Evolutionary conservation across 2,888 invertebrate genomes (phyloP), one percentile per base, ranked within the genome.

Genomic region (Ernsta delagoae): DNA sequence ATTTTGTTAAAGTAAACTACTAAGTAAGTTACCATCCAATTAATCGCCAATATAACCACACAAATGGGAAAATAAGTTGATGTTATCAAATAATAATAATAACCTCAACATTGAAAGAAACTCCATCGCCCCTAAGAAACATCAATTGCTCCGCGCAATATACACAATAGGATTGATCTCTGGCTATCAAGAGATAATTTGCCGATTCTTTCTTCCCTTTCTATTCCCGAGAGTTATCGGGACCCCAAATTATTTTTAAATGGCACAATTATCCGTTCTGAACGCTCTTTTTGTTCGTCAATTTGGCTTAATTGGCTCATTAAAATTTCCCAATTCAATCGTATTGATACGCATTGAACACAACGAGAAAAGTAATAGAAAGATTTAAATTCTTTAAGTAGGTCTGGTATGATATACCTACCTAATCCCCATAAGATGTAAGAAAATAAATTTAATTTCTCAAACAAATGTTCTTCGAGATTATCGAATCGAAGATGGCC

Each of bases 151-250:
- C 11, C 57, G 56, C 43, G 4, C 34, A 65, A 43, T 56, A 45
- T 45, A 34, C 66, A 66, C 66, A 66, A 66, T 60, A 34, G 53
- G 53, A 59, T 59, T 66, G 59, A 66, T 66, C 53, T 66, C 12
- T 16, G 59, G 53, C 34, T 36, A 53, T 66, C 66, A 66, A 53
- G 43, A 43, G 60, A 39, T 66, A 66, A 66, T 65, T 59, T 41
- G 50, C 34, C 12, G 34, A 60, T 60, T 64, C 56, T 57, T 60
- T 60, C 50, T 60, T 60, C 50, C 50, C 65, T 48, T 59, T 66
- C 36, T 3, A 59, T 57, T 65, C 36, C n/a, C 31, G 31, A 3
- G 6, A 34, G 50, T 24, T 59, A 43, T 59, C 24, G n/a, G 41
- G 41, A 12, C 12, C 59, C 31, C 59, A 31, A 31, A 34, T 66